Evolutionary conservation across 2,113 vertebrate species (phyloP).

Genomic region (Trematocara marginatum): DNA sequence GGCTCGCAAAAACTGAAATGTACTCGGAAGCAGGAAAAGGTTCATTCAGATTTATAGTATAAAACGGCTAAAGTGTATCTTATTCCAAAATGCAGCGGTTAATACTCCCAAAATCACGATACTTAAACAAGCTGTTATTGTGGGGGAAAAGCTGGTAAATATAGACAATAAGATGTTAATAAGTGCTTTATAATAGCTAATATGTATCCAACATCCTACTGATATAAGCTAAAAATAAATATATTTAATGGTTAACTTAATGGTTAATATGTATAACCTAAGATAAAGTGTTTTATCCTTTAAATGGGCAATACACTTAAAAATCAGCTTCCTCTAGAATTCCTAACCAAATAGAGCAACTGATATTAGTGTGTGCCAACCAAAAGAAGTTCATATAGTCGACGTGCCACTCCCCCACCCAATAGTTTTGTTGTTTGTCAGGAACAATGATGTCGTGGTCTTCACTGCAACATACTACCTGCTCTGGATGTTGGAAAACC

Average conservation of each 20-base stretch:
- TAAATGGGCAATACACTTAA: neutral
- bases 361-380: neutral
- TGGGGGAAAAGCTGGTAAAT: neutral
- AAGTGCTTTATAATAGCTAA: neutral
- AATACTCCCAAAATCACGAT: neutral
- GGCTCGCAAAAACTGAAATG: neutral
- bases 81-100: neutral
- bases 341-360: neutral
- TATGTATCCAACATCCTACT: neutral
- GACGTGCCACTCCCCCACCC: neutral
- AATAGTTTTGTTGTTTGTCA: neutral
- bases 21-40: neutral
- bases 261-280: neutral
- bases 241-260: neutral
- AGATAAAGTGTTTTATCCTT: neutral
- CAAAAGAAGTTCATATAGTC: neutral
- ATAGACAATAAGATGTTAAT: neutral
- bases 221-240: neutral
- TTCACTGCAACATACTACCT: neutral
- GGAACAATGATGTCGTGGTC: neutral
- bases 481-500: neutral
- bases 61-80: neutral
- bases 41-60: neutral
- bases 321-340: neutral
- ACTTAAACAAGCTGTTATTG: neutral